Evolutionary conservation across 2,113 vertebrate genomes (phyloP).

Genomic region (Embiotoca jacksoni): DNA sequence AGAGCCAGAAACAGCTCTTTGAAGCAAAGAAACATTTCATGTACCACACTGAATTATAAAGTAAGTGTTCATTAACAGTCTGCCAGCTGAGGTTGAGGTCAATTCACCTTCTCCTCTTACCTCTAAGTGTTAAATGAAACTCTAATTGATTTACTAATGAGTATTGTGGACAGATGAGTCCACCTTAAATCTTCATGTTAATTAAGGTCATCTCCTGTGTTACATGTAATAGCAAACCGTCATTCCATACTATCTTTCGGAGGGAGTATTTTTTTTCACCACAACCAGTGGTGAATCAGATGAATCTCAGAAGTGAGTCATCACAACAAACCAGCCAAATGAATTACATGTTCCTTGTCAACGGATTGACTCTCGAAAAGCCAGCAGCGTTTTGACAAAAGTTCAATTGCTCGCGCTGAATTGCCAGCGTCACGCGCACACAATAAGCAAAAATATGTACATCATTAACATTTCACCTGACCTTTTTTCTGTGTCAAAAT

Average conservation of each 20-base stretch:
- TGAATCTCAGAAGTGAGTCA: constrained; percentile 64
- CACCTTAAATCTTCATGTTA: constrained; percentile 33
- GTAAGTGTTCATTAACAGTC: constrained; percentile 17
- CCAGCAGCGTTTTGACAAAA: constrained; percentile 44
- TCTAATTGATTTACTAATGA: constrained; percentile 18
- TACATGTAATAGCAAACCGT: not conserved
- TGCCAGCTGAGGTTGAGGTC: constrained; percentile 4
- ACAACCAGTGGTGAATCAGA: constrained; percentile 44
- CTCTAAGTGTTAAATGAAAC: constrained; percentile 31
- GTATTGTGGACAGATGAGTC: constrained; percentile 12
- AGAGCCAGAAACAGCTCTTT: not conserved
- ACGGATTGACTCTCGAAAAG: constrained; percentile 26
- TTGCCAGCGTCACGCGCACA: not conserved
- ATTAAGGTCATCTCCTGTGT: constrained; percentile 27
- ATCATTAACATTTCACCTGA: constrained; percentile 72
- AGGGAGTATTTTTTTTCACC: constrained; percentile 15
- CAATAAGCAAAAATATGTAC: constrained; percentile 13
- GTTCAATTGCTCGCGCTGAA: constrained; percentile 5
- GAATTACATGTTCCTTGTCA: constrained; percentile 50
- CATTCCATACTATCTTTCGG: constrained; percentile 20
- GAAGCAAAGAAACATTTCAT: not conserved
- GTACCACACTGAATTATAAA: not conserved
- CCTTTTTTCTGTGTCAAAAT: constrained; percentile 60
- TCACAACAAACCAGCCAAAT: constrained; percentile 49
- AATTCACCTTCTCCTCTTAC: constrained; percentile 13